These are phyloP conservation scores for Schlechtendalia chinensis DNA, from an alignment of 1,140 invertebrate species.

Conservation along the genomic window DNA sequence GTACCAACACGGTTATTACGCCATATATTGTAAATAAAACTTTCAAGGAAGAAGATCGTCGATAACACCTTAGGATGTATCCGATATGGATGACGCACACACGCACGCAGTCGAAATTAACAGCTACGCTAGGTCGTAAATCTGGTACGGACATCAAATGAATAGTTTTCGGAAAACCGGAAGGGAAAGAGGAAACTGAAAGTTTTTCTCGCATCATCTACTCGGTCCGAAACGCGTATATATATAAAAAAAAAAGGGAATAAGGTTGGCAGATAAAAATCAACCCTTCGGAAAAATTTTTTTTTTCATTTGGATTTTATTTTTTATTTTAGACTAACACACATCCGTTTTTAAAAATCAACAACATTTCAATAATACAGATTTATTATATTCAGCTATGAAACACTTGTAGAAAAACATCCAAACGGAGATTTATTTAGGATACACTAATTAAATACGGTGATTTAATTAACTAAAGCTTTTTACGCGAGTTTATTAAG, in stretches of 20 bases:
- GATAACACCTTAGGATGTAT: not conserved
- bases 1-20: not conserved
- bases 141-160: not conserved
- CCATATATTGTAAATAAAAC: not conserved
- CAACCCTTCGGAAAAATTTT: not conserved
- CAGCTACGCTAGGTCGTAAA: not conserved
- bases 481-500: too few species aligned
- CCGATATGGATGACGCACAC: not conserved
- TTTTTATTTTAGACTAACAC: not conserved
- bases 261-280: not conserved
- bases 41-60: not conserved
- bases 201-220: constrained; percentile 15
- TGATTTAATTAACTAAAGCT: too few species aligned
- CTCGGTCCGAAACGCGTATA: too few species aligned
- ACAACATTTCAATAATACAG: not conserved
- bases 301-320: not conserved
- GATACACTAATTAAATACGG: too few species aligned
- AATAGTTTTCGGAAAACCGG: constrained; percentile 13
- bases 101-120: not conserved
- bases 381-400: not conserved
- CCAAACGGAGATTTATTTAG: too few species aligned
- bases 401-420: too few species aligned
- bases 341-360: not conserved
- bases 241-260: too few species aligned
- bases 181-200: not conserved